Conservation (phyloP, 2,888 invertebrate species). For the Volucella zonaria region DNA sequence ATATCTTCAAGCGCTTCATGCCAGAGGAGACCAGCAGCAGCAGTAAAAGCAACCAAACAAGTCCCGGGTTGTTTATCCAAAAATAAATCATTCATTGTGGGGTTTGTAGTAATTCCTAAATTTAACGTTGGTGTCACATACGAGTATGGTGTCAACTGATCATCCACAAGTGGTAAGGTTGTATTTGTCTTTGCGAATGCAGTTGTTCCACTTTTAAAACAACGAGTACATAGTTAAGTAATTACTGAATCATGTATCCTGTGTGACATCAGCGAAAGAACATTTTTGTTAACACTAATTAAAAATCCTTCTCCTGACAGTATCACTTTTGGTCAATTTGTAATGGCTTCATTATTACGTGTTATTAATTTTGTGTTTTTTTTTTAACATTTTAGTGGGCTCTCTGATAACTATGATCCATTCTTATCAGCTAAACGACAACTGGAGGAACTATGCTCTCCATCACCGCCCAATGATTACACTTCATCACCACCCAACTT, state of each 20-base stretch:
- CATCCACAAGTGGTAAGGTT: not conserved
- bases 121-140: conserved; percentile 39
- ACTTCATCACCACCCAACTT: conserved; percentile 73
- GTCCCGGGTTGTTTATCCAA: conserved; percentile 70
- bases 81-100: conserved; percentile 76
- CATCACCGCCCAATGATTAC: conserved; percentile 84
- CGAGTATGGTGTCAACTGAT: conserved; percentile 29
- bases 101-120: conserved; percentile 77
- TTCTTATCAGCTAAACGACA: conserved; percentile 91
- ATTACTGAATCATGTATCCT: not conserved
- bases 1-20: conserved; percentile 36
- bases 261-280: conserved; percentile 26
- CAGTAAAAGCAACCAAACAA: conserved; percentile 48
- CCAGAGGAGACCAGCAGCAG: conserved; percentile 20
- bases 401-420: conserved; percentile 86
- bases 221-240: not conserved
- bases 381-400: conserved; percentile 75
- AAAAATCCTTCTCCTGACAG: conserved; percentile 58
- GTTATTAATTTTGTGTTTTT: conserved; percentile 24
- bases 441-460: conserved; percentile 90
- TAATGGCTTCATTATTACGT: not conserved
- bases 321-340: conserved; percentile 38
- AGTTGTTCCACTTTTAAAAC: not conserved
- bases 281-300: not conserved
- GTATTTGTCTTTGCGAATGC: not conserved